These are phyloP conservation scores for Busseola fusca DNA, from an alignment of 2,888 invertebrate species.

Conservation along the genomic window DNA sequence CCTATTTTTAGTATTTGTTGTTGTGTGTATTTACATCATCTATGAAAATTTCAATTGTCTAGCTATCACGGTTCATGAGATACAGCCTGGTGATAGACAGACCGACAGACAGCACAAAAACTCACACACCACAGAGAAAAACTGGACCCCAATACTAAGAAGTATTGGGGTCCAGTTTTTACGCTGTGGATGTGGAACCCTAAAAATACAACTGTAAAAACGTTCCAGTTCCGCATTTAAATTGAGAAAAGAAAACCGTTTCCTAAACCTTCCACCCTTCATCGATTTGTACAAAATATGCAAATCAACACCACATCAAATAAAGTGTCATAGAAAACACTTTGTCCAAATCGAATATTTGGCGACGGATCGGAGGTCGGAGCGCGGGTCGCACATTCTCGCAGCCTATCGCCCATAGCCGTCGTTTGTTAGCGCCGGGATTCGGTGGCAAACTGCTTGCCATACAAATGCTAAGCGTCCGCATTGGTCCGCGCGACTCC, in stretches of 20 bases:
- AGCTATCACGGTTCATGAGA: no score
- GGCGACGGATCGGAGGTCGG: slow-evolving; percentile 52
- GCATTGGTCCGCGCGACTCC: slow-evolving; percentile 38
- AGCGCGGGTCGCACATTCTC: slow-evolving; percentile 60
- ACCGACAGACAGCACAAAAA: no score
- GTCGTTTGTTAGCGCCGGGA: slow-evolving; percentile 64
- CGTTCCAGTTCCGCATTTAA: neutral
- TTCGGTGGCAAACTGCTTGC: slow-evolving; percentile 65
- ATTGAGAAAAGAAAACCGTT: slow-evolving; percentile 11
- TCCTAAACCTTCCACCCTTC: neutral
- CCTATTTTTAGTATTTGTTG: no score
- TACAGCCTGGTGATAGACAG: no score
- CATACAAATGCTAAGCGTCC: slow-evolving; percentile 71
- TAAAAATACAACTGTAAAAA: neutral
- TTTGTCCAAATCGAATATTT: slow-evolving; percentile 64
- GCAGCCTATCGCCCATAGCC: slow-evolving; percentile 58
- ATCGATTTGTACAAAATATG: slow-evolving; percentile 49
- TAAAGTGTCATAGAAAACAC: slow-evolving; percentile 62
- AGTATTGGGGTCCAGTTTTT: no score
- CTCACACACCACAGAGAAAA: no score
- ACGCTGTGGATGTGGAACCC: no score
- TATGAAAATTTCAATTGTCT: no score
- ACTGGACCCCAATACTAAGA: no score
- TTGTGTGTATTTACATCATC: no score
- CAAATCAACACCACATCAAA: slow-evolving; percentile 60